Base-by-base conservation (phyloP, 2,888 invertebrate species). In the Formica aserva region DNA sequence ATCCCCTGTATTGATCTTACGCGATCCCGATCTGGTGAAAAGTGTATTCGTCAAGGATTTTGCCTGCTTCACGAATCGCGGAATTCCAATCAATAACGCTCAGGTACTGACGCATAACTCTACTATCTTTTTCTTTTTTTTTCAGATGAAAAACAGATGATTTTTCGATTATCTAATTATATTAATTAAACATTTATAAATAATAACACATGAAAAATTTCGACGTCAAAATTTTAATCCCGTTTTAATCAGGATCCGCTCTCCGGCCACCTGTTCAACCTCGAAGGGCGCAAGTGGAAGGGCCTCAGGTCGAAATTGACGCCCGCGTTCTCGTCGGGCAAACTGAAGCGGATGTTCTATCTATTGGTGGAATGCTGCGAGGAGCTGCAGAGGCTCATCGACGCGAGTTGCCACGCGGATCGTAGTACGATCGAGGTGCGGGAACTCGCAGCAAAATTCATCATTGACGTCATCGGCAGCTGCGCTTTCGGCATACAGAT, bases 251-350 rank as follows among this genome's bases (percentile, higher is more conserved):
- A 92, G 84, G 95, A 95, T 76, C 94, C 95, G 0, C 87, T 95
- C 3, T 92, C 93, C 8, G 94, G 92, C 0, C 94, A 95, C 86
- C 90, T 95, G 3, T 94, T 95, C 89, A 94, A 94, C 83, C 91
- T 95, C 41, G 94, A 94, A 75, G 95, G 95, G 1, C 84, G 92
- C 9, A 93, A 94, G 41, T 95, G 95, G 95, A 95, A 94, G 81
- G 90, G 91, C n/a, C 90, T 95, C 4, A 92, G 96, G 48, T 91
- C 95, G 1, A 95, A 95, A 77, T 89, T 96, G 48, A 95, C 95
- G 0, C 95, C 96, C 0, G 94, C 95, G 1, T 96, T 96, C 88
- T 95, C 95, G 1, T 95, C 95, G 0, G 95, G 95, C 32, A 96
- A 95, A 87, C 94, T 96, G 82, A 95, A 95, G 88, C 92, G 91